Conservation (phyloP, 2,113 vertebrate genomes). For the Orycteropus afer region DNA sequence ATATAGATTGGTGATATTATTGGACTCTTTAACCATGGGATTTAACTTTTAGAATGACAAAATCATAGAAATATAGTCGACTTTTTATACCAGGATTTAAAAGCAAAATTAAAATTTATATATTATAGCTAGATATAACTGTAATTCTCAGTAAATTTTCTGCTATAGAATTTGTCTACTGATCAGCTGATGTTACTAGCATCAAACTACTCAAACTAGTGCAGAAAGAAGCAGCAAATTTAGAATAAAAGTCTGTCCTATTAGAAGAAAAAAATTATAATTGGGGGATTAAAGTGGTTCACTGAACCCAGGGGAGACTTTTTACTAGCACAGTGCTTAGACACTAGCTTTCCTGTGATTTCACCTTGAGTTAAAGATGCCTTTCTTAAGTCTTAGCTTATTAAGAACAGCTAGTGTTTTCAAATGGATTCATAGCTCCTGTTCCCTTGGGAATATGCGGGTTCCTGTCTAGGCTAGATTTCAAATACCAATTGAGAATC, state of each 20-base stretch:
- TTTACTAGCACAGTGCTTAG: not conserved
- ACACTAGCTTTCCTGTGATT: not conserved
- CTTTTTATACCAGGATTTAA: not conserved
- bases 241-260: slow-evolving; percentile 54
- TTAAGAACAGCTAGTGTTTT: slow-evolving; percentile 47
- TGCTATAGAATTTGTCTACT: slow-evolving; percentile 69
- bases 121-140: not conserved
- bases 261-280: slow-evolving; percentile 56
- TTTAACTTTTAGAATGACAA: slow-evolving; percentile 68
- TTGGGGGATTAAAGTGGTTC: slow-evolving; percentile 52
- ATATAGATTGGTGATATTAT: slow-evolving; percentile 74
- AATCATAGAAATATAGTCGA: slow-evolving; percentile 14
- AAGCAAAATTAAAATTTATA: not conserved
- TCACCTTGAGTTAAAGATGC: slow-evolving; percentile 48
- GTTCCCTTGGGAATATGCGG: not conserved
- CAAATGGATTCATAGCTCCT: not conserved
- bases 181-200: slow-evolving; percentile 71
- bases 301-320: slow-evolving; percentile 3
- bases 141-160: slow-evolving; percentile 70
- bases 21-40: slow-evolving; percentile 73
- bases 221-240: slow-evolving; percentile 58
- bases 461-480: slow-evolving; percentile 45
- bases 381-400: slow-evolving; percentile 35
- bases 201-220: slow-evolving; percentile 1
- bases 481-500: slow-evolving; percentile 45